Conservation (phyloP, 2,888 invertebrate genomes). For the Cephus sareptanus region DNA sequence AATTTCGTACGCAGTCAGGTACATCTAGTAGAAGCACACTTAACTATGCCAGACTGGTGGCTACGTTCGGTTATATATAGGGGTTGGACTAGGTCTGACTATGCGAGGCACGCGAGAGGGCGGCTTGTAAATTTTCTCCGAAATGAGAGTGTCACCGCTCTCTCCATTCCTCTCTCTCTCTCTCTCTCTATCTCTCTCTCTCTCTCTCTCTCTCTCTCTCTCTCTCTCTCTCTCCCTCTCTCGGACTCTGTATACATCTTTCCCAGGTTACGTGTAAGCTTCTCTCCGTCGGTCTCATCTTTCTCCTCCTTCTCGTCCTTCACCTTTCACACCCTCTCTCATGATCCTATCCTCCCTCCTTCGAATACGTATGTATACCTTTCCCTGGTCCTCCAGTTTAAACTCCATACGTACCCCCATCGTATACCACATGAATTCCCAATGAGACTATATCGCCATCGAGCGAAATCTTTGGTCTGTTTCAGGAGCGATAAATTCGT, state of each 20-base stretch:
- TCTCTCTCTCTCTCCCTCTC: constrained; percentile 6
- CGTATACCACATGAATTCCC: constrained; percentile 54
- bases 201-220: constrained; percentile 3
- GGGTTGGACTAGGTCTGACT: constrained; percentile 60
- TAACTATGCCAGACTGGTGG: constrained; percentile 57
- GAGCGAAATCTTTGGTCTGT: constrained; percentile 47
- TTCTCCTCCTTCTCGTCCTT: constrained; percentile 22
- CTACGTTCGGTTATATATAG: constrained; percentile 45
- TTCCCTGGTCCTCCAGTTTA: no score
- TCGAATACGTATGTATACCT: no score
- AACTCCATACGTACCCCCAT: constrained; percentile 10
- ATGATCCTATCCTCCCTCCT: constrained; percentile 36
- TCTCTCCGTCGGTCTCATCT: background rate
- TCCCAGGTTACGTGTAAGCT: constrained; percentile 14
- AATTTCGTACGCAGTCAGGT: constrained; percentile 53
- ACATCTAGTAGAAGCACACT: constrained; percentile 51
- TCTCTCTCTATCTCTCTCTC: constrained; percentile 6
- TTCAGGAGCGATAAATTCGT: constrained; percentile 61
- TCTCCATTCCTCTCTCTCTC: constrained; percentile 21
- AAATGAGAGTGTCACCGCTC: constrained; percentile 65
- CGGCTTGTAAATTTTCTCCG: constrained; percentile 64
- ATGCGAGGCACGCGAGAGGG: constrained; percentile 64
- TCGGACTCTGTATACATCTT: constrained; percentile 22
- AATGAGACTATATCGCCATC: constrained; percentile 41
- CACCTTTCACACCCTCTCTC: constrained; percentile 30